Base-by-base conservation (phyloP, 1,140 invertebrate species). In the Diorhabda sublineata region DNA sequence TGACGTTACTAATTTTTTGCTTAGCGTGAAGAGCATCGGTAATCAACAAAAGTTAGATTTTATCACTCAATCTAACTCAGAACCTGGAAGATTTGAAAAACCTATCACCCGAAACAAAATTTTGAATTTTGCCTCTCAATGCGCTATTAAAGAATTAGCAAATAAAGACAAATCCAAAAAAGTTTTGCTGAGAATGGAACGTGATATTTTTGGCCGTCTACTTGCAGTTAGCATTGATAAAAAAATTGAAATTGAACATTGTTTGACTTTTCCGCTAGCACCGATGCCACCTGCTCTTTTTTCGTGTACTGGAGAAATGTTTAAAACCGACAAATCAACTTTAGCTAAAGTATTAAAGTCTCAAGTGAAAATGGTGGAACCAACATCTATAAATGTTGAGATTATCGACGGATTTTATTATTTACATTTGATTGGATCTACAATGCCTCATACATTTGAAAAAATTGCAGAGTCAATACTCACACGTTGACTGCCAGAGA, bases 151-250 rank as follows among this genome's bases (percentile, higher is more conserved):
- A 71, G 65, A 68, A 45, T 66, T 73, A n/a, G 71, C 45, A 47
- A 66, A 59, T 45, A 75, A 71, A 71, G 67, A 70, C 58, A 77
- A 78, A 66, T 68, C 71, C 60, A 65, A 71, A 45, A 75, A 76
- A 69, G 66, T 78, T n/a, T 63, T 67, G 44, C n/a, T 71, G 59
- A 73, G 73, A 68, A 66, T 79, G 64, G 74, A 77, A 64, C 71
- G 76, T 64, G 75, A 79, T 75, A 74, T 79, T 64, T 77, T 77
- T 69, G 74, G 75, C 11, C 69, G 71, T 60, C 64, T 77, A 52
- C 63, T 78, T 57, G 76, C 74, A 70, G 69, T 80, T 66, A 65
- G 62, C 72, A 45, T 79, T 6, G 70, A 76, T 42, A 69, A 79
- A 70, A 75, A 78, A 75, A 74, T 77, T 0, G 1, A 26, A 26